These are phyloP conservation scores for Phalanger gymnotis DNA, from an alignment of 2,797 vertebrate species.

Conservation along the genomic window DNA sequence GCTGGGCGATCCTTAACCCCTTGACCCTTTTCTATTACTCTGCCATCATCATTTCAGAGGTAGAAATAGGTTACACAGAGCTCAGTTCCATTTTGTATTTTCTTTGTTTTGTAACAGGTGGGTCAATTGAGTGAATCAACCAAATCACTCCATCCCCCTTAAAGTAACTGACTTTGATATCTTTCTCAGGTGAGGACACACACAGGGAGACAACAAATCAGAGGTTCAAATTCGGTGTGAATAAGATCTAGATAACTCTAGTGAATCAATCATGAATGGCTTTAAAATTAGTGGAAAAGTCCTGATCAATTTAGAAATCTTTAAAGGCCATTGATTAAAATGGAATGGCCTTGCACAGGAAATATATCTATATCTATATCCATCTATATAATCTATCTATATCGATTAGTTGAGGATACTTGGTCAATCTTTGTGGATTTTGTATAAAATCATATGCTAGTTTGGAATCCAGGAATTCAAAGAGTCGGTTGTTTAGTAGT, in stretches of 20 bases:
- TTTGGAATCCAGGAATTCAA: background rate
- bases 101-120: background rate
- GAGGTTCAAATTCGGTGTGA: background rate
- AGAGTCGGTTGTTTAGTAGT: background rate
- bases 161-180: background rate
- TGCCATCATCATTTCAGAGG: background rate
- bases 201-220: background rate
- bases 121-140: background rate
- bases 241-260: background rate
- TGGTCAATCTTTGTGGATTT: background rate
- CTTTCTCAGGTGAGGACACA: background rate
- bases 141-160: background rate
- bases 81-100: background rate
- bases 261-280: background rate
- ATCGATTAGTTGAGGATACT: background rate
- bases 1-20: background rate
- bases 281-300: background rate
- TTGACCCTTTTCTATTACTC: background rate
- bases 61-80: background rate
- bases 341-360: background rate
- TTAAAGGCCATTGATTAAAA: background rate
- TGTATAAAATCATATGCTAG: background rate
- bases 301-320: background rate
- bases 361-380: no score
- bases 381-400: no score